Conservation (phyloP, 2,888 invertebrate genomes). For the Anodontia alba region DNA sequence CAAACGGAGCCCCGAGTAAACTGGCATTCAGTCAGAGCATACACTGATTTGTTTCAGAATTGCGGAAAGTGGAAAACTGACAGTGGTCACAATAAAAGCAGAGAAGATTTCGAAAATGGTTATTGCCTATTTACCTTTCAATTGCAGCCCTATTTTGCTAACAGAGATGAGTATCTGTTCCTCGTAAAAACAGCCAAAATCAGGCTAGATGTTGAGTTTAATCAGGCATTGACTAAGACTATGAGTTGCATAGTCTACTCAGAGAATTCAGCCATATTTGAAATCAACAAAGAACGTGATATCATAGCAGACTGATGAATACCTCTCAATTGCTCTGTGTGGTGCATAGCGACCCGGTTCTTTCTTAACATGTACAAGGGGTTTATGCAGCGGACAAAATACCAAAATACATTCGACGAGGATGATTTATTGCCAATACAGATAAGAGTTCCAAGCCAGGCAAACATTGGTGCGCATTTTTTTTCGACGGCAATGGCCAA, state of each 20-base stretch:
- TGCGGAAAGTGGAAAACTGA: not conserved
- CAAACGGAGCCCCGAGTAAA: not conserved
- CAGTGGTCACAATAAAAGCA: slow-evolving; percentile 1
- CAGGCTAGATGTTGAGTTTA: slow-evolving; percentile 35
- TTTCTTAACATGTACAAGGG: not conserved
- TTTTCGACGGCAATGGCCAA: slow-evolving; percentile 16
- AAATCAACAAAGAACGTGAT: slow-evolving; percentile 32
- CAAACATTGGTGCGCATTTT: slow-evolving; percentile 34
- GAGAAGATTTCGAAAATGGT: not conserved
- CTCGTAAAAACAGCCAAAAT: slow-evolving; percentile 30
- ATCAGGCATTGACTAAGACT: slow-evolving; percentile 2
- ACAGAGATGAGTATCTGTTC: slow-evolving; percentile 29
- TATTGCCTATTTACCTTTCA: slow-evolving; percentile 19
- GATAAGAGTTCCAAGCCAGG: slow-evolving; percentile 17
- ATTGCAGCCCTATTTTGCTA: slow-evolving; percentile 17
- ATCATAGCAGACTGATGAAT: slow-evolving; percentile 27
- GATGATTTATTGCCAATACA: slow-evolving; percentile 29
- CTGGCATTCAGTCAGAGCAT: not conserved
- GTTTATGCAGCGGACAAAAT: slow-evolving; percentile 14
- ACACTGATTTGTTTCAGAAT: not conserved
- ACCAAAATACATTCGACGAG: not conserved
- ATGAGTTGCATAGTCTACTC: slow-evolving; percentile 21
- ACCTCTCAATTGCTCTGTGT: slow-evolving; percentile 26
- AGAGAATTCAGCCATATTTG: slow-evolving; percentile 26
- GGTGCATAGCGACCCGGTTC: not conserved